These are phyloP conservation scores for Drosophila tanythrix DNA, from an alignment of 2,888 invertebrate species.

Conservation along the genomic window DNA sequence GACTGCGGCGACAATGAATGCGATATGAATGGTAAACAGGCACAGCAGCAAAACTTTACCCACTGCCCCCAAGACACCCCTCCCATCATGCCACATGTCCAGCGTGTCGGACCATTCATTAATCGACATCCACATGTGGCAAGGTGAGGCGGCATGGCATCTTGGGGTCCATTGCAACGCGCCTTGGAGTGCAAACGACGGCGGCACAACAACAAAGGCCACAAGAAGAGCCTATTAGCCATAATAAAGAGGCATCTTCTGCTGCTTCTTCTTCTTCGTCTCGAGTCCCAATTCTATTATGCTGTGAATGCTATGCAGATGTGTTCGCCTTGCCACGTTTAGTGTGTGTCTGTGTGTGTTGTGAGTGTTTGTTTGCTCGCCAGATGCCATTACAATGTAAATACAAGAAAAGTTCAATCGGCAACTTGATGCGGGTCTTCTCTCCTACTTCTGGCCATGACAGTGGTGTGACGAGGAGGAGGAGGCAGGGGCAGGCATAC, in stretches of 20 bases:
- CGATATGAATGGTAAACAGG: conserved; percentile 58
- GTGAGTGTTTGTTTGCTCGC: conserved; percentile 63
- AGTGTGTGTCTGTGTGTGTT: conserved; percentile 28
- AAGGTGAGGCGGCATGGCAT: conserved; percentile 9
- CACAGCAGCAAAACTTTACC: conserved; percentile 42
- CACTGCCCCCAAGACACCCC: not conserved
- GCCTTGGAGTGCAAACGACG: conserved; percentile 66
- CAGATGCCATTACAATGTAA: conserved; percentile 82
- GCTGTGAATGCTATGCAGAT: conserved; percentile 69
- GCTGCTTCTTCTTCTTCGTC: conserved; percentile 8
- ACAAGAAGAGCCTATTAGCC: conserved; percentile 75
- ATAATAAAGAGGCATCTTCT: conserved; percentile 73
- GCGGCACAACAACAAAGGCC: conserved; percentile 75
- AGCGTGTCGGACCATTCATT: conserved; percentile 67
- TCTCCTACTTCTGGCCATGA: conserved; percentile 6
- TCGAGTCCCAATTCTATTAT: conserved; percentile 70
- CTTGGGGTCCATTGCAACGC: conserved; percentile 37
- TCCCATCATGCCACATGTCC: conserved; percentile 23
- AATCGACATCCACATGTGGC: conserved; percentile 58
- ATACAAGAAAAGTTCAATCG: conserved; percentile 76
- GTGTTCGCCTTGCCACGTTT: conserved; percentile 46
- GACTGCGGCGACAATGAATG: conserved; percentile 69
- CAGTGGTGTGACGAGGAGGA: not conserved
- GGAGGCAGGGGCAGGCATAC: conserved; percentile 17
- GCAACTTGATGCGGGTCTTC: conserved; percentile 70